Evolutionary conservation across 2,888 invertebrate genomes (phyloP).

Genomic region (Esperia sulphurella): DNA sequence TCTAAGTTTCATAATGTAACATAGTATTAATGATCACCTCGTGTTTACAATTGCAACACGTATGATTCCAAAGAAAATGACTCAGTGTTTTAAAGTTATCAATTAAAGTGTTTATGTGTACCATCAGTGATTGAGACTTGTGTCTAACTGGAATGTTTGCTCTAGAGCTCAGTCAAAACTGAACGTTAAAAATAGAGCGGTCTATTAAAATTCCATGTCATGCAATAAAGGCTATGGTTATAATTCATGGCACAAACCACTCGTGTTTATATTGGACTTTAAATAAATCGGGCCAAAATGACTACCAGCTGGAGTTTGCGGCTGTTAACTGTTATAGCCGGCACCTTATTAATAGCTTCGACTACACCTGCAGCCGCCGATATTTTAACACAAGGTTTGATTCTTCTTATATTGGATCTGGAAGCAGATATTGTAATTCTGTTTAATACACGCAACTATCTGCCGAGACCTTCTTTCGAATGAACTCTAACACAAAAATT

Average conservation of each 20-base stretch:
- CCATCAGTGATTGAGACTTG: conserved; percentile 45
- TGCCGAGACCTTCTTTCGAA: conserved; percentile 19
- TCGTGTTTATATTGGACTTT: conserved; percentile 30
- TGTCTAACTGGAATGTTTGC: conserved; percentile 43
- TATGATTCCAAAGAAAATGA: conserved; percentile 53
- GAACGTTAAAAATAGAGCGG: conserved; percentile 42
- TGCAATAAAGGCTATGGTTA: conserved; percentile 31
- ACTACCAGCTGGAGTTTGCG: conserved; percentile 34
- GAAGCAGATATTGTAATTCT: conserved; percentile 26
- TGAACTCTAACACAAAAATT: conserved; percentile 16
- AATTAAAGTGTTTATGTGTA: conserved; percentile 37
- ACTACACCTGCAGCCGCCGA: conserved; percentile 33
- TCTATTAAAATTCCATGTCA: conserved; percentile 31
- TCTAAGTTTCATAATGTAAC: conserved; percentile 28
- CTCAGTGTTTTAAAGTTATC: conserved; percentile 59
- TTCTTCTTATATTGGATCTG: conserved; percentile 28
- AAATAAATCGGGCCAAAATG: conserved; percentile 44
- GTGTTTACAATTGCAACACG: conserved; percentile 34
- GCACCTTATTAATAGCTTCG: conserved; percentile 35
- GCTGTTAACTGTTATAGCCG: conserved; percentile 35
- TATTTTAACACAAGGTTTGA: conserved; percentile 47
- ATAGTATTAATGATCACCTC: conserved; percentile 23
- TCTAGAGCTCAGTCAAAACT: conserved; percentile 30
- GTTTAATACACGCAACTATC: conserved; percentile 25
- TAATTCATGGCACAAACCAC: conserved; percentile 34